A percentile compares a stretch with the other conserved stretches of the same genome.
These are phyloP conservation scores for Ibidorhyncha struthersii DNA, from an alignment of 2,113 vertebrate genomes.

Conservation along the genomic window DNA sequence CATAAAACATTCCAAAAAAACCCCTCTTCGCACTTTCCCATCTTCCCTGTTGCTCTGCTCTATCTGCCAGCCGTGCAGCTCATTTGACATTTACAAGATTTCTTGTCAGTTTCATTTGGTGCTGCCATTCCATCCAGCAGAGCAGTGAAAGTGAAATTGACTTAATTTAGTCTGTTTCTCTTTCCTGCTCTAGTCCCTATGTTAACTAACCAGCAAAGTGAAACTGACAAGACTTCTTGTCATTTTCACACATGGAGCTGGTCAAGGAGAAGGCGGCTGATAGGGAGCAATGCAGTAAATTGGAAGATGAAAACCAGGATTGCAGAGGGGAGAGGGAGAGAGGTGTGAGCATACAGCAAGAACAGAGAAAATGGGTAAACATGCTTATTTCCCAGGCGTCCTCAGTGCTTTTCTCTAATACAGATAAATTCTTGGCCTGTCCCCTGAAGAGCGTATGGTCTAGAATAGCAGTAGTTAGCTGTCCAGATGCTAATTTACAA, in stretches of 20 bases:
- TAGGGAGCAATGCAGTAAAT: constrained; percentile 42
- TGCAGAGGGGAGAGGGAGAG: background rate
- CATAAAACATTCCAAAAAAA: constrained; percentile 53
- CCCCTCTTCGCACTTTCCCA: constrained; percentile 53
- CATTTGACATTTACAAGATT: constrained; percentile 71
- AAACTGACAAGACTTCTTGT: constrained; percentile 52
- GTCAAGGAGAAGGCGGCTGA: constrained; percentile 34
- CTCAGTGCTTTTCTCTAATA: background rate
- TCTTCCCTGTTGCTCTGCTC: constrained; percentile 54
- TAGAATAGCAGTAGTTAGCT: background rate
- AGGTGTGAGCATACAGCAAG: background rate
- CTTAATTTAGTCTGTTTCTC: constrained; percentile 62
- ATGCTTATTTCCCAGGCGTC: background rate
- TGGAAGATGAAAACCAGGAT: constrained; percentile 21
- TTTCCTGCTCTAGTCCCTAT: constrained; percentile 27
- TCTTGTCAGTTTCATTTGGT: constrained; percentile 66
- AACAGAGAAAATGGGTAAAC: background rate
- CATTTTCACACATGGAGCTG: constrained; percentile 18
- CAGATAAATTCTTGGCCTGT: background rate
- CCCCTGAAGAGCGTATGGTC: background rate
- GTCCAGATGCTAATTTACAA: background rate
- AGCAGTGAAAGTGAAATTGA: constrained; percentile 56
- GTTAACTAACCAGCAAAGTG: constrained; percentile 56
- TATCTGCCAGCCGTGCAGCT: constrained; percentile 63
- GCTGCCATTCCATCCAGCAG: constrained; percentile 58